phyloP scores from a whole-genome alignment of 2,888 invertebrate species.

The Cataglyphis albicans region DNA sequence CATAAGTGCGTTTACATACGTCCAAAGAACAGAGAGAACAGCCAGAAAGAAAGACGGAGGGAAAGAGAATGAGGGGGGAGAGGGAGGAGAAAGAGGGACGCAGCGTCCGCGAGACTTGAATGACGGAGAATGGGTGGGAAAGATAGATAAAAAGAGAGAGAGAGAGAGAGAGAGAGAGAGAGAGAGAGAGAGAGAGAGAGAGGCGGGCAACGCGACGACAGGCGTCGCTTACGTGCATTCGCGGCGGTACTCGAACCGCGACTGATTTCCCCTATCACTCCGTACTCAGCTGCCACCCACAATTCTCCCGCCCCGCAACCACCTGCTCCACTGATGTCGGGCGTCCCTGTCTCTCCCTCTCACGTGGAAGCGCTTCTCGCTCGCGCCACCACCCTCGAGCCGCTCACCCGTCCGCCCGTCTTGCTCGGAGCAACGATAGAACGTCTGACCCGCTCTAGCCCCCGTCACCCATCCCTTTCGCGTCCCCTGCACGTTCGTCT shows the following conservation, averaged over 20 bases:
- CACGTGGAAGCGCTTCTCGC: conserved; percentile 18
- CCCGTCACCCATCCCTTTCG: conserved; percentile 47
- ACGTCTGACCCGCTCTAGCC: conserved; percentile 63
- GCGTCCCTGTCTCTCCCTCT: conserved; percentile 18
- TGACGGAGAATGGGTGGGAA: conserved; percentile 16
- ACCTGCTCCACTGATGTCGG: conserved; percentile 52
- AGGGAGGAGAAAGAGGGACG: conserved; percentile 4
- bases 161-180: neutral
- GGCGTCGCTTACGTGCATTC: conserved; percentile 71
- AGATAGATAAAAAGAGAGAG: conserved; percentile 36
- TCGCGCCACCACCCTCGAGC: conserved; percentile 23
- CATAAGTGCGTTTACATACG: conserved; percentile 25
- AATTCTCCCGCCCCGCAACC: conserved; percentile 60
- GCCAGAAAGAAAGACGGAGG: neutral
- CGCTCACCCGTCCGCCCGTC: conserved; percentile 48
- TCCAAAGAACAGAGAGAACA: conserved; percentile 6
- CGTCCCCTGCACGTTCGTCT: conserved; percentile 60
- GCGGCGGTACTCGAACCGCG: conserved; percentile 80
- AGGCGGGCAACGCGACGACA: conserved; percentile 51
- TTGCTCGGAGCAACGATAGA: conserved; percentile 72
- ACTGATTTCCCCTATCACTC: conserved; percentile 81
- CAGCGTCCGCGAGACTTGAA: conserved; percentile 31
- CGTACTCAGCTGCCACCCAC: conserved; percentile 74
- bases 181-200: conserved; percentile 2
- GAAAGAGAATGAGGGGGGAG: neutral